Evolutionary conservation across 2,888 invertebrate genomes (phyloP), one percentile per base, ranked within the genome.

Genomic region (Sipha maydis): DNA sequence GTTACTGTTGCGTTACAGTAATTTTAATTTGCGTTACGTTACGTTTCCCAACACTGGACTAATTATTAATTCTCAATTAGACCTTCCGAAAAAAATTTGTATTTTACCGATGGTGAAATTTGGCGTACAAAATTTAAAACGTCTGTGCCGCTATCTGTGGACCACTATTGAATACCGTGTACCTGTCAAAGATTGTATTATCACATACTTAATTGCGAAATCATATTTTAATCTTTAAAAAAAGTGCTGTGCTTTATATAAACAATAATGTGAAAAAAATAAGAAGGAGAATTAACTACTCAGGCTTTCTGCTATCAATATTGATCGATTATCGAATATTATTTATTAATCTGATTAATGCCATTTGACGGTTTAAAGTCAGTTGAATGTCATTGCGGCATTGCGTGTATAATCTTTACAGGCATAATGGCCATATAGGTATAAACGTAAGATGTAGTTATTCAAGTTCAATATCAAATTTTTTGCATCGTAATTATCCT

Each of bases 301-400:
- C 28, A 71, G 28, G 14, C 11, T 54, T 34, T 71, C 48, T 67
- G 17, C 11, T 75, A 83, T 75, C 73, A 75, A 38, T 38, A 34
- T 34, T 34, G 54, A 73, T 73, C 54, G 4, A 61, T 11, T 21
- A 78, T 83, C 9, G 11, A 56, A 73, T 83, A 83, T 73, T 14
- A 48, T 83, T 54, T 31, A 7, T n/a, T 83, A 25, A 75, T n/a
- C 25, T 71, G 71, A 83, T 83, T n/a, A n/a, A 56, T 56, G n/a
- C n/a, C 54, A 73, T 56, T 84, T 84, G 9, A 48, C n/a, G 25
- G 41, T 21, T 85, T 69, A 85, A 88, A 88, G 88, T 88, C 88
- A 88, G 75, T 82, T 88, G 80, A 88, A 88, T 88, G 88, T 88
- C 88, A 88, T 82, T 48, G 8, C 8, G 14, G 19, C 48, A 61